phyloP scores from a whole-genome alignment of 2,797 vertebrate genomes.

The Acanthis flammea region DNA sequence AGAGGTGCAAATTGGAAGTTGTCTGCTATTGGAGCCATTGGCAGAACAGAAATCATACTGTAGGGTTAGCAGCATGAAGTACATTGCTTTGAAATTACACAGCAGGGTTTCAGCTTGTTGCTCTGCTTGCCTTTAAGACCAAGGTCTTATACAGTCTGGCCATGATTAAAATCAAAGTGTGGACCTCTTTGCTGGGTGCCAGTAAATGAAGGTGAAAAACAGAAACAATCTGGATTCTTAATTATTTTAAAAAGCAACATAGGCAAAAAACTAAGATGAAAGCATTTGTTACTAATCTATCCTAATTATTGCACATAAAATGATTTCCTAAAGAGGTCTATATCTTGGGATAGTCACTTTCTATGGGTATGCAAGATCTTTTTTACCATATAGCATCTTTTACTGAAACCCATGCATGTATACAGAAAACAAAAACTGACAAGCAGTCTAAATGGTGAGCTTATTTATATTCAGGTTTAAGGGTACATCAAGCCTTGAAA shows the following conservation, averaged over 20 bases:
- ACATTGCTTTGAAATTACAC: conserved; percentile 82
- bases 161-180: conserved; percentile 81
- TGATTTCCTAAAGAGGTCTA: conserved; percentile 64
- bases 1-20: conserved; percentile 81
- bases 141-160: conserved; percentile 74
- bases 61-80: conserved; percentile 78
- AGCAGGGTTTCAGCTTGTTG: conserved; percentile 69
- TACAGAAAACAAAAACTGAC: background rate
- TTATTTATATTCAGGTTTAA: background rate
- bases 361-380: background rate
- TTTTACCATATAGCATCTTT: background rate
- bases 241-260: conserved; percentile 75
- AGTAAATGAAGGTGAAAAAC: conserved; percentile 77
- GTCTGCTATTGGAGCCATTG: conserved; percentile 67
- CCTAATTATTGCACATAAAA: conserved; percentile 78
- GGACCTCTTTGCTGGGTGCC: conserved; percentile 76
- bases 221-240: conserved; percentile 78
- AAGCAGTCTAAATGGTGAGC: background rate
- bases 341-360: background rate
- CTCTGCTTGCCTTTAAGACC: conserved; percentile 62
- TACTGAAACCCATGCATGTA: background rate
- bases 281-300: conserved; percentile 75
- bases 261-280: conserved; percentile 74
- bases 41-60: conserved; percentile 77
- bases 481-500: background rate